Evolutionary conservation across 2,888 invertebrate genomes (phyloP).

Genomic region (Clunio marinus): DNA sequence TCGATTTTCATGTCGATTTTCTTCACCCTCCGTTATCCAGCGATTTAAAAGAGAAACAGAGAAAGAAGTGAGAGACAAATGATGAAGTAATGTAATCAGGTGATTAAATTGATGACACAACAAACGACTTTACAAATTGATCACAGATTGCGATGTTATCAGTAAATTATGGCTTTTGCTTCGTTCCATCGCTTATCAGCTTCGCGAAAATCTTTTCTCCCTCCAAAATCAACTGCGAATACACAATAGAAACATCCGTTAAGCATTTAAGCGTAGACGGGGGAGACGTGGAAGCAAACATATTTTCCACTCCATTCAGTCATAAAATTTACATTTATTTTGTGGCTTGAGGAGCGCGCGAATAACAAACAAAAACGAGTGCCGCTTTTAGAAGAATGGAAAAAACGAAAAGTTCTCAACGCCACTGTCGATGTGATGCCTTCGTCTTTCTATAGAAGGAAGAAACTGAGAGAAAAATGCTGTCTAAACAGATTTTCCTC

Average conservation of each 20-base stretch:
- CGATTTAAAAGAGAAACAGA: too few species aligned
- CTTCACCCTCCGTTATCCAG: too few species aligned
- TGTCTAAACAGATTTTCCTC: constrained; percentile 14
- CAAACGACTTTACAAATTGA: constrained; percentile 21
- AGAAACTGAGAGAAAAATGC: background rate
- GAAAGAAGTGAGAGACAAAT: background rate
- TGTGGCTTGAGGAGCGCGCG: background rate
- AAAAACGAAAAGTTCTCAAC: too few species aligned
- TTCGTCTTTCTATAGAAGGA: background rate
- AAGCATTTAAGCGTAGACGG: background rate
- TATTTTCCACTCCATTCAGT: constrained; percentile 35
- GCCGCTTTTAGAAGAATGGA: background rate
- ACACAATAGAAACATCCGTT: background rate
- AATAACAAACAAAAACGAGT: background rate
- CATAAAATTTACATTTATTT: constrained; percentile 34
- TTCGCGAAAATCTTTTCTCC: background rate
- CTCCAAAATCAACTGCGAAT: background rate
- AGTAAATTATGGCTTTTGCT: constrained; percentile 25
- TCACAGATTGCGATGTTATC: constrained; percentile 32
- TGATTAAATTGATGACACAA: constrained; percentile 34
- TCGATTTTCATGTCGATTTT: background rate
- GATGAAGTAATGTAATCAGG: constrained; percentile 21
- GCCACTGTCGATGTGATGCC: too few species aligned
- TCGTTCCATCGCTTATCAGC: background rate
- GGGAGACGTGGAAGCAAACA: too few species aligned